phyloP scores from a whole-genome alignment of 92 coral and sea anemone genomes.

The Siderastrea radians region DNA sequence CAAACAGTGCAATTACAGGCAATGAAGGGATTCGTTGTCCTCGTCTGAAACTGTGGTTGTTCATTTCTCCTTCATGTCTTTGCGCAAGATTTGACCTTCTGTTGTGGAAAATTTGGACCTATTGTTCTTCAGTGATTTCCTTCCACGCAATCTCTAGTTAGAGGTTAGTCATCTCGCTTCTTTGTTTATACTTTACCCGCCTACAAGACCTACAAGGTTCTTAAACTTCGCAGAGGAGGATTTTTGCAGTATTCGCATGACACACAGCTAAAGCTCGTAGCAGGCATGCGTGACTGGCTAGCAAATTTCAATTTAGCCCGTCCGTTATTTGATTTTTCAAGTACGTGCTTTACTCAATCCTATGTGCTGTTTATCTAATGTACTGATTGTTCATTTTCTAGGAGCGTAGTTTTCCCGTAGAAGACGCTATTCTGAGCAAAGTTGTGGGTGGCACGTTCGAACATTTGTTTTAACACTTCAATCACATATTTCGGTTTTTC shows the following conservation, averaged over 20 bases:
- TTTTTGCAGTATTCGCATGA: background rate
- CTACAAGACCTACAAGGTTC: background rate
- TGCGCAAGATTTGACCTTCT: conserved; percentile 6
- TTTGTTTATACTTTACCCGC: background rate
- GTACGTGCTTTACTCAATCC: background rate
- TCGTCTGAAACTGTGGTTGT: background rate
- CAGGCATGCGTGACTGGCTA: background rate
- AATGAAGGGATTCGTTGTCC: too few relatives aligned
- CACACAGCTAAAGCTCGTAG: too few relatives aligned
- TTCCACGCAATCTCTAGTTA: background rate
- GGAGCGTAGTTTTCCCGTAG: background rate
- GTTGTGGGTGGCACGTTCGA: background rate
- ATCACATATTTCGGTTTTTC: background rate
- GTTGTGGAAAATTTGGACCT: background rate
- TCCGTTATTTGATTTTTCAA: background rate
- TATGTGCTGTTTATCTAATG: background rate
- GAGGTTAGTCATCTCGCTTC: background rate
- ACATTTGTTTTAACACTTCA: conserved; percentile 28
- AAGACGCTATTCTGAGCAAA: background rate
- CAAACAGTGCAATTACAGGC: too few relatives aligned
- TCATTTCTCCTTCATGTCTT: conserved; percentile 3
- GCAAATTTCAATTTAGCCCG: background rate
- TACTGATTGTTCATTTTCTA: background rate
- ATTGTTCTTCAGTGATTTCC: background rate
- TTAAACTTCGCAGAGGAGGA: background rate